phyloP scores from a whole-genome alignment of 2,797 vertebrate genomes.

The Pantherophis vulpinus region DNA sequence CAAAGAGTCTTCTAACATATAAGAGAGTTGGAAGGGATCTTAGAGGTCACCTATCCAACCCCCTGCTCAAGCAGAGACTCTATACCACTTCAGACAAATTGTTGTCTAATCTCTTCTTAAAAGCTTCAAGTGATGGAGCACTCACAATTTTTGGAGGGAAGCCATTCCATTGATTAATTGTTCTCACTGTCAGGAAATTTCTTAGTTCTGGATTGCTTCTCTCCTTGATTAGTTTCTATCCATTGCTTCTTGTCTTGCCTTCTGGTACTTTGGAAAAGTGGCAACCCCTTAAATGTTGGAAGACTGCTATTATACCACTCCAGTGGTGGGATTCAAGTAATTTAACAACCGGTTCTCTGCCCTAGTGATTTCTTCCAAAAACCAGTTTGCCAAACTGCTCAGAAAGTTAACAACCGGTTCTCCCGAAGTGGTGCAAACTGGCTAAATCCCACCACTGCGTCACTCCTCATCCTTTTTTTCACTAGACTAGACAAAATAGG shows the following conservation, averaged over 20 bases:
- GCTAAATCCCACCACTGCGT: too few species aligned
- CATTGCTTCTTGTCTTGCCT: not conserved
- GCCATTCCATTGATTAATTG: not conserved
- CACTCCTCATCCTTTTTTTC: not conserved
- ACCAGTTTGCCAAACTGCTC: too few species aligned
- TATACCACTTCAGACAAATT: not conserved
- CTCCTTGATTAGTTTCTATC: not conserved
- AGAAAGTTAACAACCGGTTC: too few species aligned
- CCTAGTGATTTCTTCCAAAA: too few species aligned
- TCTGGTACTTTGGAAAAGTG: not conserved
- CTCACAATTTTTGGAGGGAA: not conserved
- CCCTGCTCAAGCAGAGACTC: not conserved
- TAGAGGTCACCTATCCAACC: not conserved
- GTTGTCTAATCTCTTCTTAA: not conserved
- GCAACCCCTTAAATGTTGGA: not conserved
- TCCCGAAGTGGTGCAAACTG: too few species aligned
- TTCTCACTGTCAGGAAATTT: not conserved
- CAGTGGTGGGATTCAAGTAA: too few species aligned
- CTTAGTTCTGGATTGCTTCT: not conserved
- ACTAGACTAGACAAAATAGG: not conserved
- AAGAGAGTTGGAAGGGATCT: not conserved
- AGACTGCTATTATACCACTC: not conserved
- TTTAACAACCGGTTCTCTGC: too few species aligned
- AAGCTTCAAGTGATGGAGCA: not conserved
- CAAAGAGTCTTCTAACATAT: not conserved